These are phyloP conservation scores for Orthonevra nobilis DNA, from an alignment of 2,888 invertebrate species.

Conservation along the genomic window DNA sequence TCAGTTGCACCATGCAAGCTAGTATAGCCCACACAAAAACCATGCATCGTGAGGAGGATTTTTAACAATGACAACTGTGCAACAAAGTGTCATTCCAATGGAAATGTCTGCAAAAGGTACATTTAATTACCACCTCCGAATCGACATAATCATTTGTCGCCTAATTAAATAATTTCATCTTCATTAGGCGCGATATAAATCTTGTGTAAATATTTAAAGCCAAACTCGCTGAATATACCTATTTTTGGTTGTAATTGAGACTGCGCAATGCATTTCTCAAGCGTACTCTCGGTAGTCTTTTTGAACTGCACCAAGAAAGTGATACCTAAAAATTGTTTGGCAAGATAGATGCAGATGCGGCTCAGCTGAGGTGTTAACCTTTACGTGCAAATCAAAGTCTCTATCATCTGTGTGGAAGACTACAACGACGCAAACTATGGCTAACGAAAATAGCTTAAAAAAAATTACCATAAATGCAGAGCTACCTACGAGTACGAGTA, in stretches of 20 bases:
- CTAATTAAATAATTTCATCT: conserved; percentile 27
- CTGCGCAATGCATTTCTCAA: neutral
- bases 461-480: conserved; percentile 17
- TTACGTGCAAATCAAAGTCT: conserved; percentile 28
- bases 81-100: no score
- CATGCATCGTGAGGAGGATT: no score
- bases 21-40: no score
- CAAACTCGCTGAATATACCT: neutral
- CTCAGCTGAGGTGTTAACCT: conserved; percentile 18
- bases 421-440: no score
- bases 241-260: neutral
- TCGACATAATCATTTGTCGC: no score
- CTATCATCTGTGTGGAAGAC: no score
- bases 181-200: conserved; percentile 28
- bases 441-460: conserved; percentile 1
- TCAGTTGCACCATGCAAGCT: no score
- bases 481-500: neutral
- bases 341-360: neutral
- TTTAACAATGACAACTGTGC: no score
- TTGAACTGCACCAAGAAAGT: conserved; percentile 7
- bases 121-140: no score
- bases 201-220: conserved; percentile 10
- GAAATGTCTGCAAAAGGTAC: no score
- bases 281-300: neutral
- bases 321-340: no score